These are phyloP conservation scores for Axis porcinus DNA, from an alignment of 2,113 vertebrate species.

Conservation along the genomic window DNA sequence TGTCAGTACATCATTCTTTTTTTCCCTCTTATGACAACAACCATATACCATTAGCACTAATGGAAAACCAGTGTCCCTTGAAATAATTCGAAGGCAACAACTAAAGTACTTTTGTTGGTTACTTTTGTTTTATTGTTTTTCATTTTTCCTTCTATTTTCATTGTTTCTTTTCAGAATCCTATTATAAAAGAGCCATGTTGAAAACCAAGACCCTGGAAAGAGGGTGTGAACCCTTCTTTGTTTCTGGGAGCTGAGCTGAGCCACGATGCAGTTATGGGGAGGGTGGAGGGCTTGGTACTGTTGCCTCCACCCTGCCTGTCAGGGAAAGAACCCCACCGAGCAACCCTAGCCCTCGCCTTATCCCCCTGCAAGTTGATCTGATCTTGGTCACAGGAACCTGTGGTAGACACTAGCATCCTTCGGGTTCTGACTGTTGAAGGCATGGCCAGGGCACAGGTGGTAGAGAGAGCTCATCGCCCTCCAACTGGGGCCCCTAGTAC, in stretches of 20 bases:
- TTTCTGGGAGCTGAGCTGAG: not conserved
- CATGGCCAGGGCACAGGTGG: fast-evolving
- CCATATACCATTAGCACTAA: not conserved
- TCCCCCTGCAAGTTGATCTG: fast-evolving
- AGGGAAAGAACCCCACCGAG: not conserved
- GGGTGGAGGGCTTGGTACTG: not conserved
- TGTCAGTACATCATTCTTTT: not conserved
- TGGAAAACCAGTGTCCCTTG: not conserved
- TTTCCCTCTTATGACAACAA: not conserved
- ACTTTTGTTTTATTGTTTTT: not conserved
- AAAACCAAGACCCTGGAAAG: not conserved
- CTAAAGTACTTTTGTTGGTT: not conserved
- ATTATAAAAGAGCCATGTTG: not conserved
- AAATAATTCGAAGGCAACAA: not conserved
- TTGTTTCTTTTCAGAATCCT: not conserved
- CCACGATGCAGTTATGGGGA: fast-evolving
- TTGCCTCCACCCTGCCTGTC: not conserved
- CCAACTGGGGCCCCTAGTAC: not conserved
- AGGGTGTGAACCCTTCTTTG: not conserved
- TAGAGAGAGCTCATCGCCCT: not conserved
- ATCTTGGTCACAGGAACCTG: not conserved
- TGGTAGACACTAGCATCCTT: not conserved
- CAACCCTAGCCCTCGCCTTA: fast-evolving
- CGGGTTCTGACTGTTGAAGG: not conserved
- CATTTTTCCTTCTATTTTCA: not conserved